Conservation (phyloP, 2,888 invertebrate species). For the Lacanobia wlatinum region DNA sequence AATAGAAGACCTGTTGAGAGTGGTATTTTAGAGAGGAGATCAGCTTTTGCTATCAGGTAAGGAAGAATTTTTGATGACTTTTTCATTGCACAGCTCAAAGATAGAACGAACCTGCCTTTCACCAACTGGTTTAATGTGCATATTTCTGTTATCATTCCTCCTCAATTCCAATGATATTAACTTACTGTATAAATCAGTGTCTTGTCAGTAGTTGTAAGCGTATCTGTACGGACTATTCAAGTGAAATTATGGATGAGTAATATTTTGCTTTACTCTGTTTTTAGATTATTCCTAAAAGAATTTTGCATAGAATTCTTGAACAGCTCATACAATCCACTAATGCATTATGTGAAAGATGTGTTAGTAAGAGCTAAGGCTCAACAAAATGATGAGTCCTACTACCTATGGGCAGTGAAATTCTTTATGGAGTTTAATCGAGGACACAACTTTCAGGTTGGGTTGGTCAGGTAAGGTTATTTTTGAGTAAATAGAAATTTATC, state of each 20-base stretch:
- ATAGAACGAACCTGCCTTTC: too few relatives aligned
- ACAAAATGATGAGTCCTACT: constrained; percentile 97
- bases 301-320: constrained; percentile 98
- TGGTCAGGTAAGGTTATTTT: constrained; percentile 93
- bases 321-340: constrained; percentile 97
- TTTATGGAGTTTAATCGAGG: constrained; percentile 99
- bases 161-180: too few relatives aligned
- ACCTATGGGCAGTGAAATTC: constrained; percentile 98
- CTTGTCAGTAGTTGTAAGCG: not conserved
- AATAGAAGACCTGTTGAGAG: constrained; percentile 93
- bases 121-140: too few relatives aligned
- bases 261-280: constrained; percentile 26
- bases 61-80: constrained; percentile 12
- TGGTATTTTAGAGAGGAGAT: constrained; percentile 93
- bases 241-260: not conserved
- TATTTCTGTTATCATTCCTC: too few relatives aligned
- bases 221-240: not conserved
- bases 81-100: not conserved
- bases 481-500: not conserved
- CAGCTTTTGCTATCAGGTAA: constrained; percentile 95
- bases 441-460: constrained; percentile 96
- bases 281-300: constrained; percentile 97
- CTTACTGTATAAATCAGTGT: too few relatives aligned
- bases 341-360: constrained; percentile 96
- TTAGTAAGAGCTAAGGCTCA: constrained; percentile 93